Percentiles rank a stretch among this genome's conserved stretches.
phyloP scores from a whole-genome alignment of 2,113 vertebrate genomes.

The Dasyornis broadbenti region DNA sequence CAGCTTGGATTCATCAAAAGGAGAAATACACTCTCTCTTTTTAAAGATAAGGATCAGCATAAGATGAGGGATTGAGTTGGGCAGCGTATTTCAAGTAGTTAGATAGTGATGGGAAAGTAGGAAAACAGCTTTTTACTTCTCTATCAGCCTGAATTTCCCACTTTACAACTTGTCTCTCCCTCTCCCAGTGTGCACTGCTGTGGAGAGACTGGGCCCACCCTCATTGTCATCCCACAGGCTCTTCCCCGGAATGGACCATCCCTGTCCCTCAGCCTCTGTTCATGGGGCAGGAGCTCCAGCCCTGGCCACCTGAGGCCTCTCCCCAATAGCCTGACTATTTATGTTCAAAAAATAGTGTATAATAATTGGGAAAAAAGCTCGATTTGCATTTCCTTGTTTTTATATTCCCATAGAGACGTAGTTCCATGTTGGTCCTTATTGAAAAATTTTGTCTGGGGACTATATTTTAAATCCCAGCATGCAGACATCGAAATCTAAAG shows the following conservation, averaged over 20 bases:
- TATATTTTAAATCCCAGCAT: not conserved
- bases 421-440: not conserved
- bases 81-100: not conserved
- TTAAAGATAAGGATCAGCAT: not conserved
- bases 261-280: accelerated
- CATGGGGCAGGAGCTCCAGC: not conserved
- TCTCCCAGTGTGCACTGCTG: not conserved
- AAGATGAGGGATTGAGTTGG: not conserved
- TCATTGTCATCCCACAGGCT: not conserved
- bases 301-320: accelerated
- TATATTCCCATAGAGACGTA: not conserved
- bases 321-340: not conserved
- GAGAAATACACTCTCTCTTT: not conserved
- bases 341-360: not conserved
- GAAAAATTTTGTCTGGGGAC: not conserved
- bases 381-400: not conserved
- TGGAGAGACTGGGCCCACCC: not conserved
- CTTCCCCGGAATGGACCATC: not conserved
- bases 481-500: not conserved
- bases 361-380: not conserved
- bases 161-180: not conserved
- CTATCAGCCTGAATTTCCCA: not conserved
- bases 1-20: not conserved
- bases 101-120: not conserved
- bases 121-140: not conserved